phyloP scores from a whole-genome alignment of 2,797 vertebrate species.

The Xiphorhynchus erythropygius region DNA sequence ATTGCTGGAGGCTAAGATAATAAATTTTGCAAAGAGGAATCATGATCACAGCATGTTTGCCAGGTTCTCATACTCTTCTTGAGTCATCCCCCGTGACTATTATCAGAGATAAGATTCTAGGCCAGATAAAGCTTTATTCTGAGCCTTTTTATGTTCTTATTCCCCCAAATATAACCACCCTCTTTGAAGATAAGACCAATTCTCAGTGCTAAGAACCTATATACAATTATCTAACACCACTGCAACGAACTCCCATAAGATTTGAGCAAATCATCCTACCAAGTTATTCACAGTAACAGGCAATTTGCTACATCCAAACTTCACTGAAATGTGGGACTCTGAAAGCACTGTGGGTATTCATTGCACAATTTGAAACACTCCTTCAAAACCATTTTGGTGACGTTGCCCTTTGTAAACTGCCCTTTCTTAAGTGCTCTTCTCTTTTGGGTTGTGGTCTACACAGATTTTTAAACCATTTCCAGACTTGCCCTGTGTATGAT shows the following conservation, averaged over 20 bases:
- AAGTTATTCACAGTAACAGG: not conserved
- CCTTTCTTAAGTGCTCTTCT: not conserved
- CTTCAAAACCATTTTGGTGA: not conserved
- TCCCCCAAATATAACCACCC: not conserved
- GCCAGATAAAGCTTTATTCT: constrained; percentile 1
- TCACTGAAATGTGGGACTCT: not conserved
- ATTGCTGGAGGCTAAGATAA: constrained; percentile 43
- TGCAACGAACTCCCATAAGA: not conserved
- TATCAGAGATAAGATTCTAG: constrained; percentile 5
- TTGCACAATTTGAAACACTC: not conserved
- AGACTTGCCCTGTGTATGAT: not conserved
- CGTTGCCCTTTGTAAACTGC: not conserved
- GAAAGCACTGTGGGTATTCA: not conserved
- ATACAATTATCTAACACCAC: not conserved
- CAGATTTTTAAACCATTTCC: not conserved
- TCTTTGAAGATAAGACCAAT: not conserved
- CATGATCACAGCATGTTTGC: not conserved
- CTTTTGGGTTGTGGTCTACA: not conserved
- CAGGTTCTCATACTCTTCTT: not conserved
- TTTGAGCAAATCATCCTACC: not conserved
- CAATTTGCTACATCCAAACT: not conserved
- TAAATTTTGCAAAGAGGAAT: constrained; percentile 43
- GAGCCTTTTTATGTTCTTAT: not conserved
- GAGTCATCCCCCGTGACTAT: not conserved
- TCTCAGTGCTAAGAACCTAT: not conserved